Evolutionary conservation across 2,113 vertebrate species (phyloP).

Genomic region (Oncorhynchus mykiss): DNA sequence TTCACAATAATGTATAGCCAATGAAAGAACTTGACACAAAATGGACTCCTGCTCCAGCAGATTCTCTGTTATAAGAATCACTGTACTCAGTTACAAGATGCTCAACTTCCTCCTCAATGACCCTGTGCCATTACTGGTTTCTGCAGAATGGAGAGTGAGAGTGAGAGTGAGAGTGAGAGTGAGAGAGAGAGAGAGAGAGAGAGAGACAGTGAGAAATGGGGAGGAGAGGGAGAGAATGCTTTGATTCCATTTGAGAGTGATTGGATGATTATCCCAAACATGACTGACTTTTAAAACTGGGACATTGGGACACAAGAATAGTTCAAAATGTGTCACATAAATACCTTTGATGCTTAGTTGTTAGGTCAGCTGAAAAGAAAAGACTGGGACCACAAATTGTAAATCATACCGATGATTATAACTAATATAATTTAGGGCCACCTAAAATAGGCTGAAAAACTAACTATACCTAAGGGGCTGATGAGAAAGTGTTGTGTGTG

Average conservation of each 20-base stretch:
- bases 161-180: background rate
- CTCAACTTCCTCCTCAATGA: constrained; percentile 57
- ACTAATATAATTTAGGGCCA: background rate
- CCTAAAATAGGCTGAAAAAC: background rate
- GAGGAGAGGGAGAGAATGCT: background rate
- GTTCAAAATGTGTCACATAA: too few relatives aligned
- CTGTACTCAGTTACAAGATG: constrained; percentile 45
- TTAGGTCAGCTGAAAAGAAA: too few relatives aligned
- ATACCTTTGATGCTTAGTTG: too few relatives aligned
- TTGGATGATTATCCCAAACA: background rate
- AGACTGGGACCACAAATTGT: too few relatives aligned
- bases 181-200: background rate
- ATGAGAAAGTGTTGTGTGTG: background rate
- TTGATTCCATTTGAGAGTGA: background rate
- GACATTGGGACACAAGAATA: background rate
- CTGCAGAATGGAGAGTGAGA: constrained; percentile 45
- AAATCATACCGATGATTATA: background rate
- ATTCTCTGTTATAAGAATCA: background rate
- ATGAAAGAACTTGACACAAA: background rate
- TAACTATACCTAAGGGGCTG: background rate
- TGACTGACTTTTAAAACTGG: background rate
- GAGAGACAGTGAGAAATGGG: background rate
- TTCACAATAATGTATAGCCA: background rate
- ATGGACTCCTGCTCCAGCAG: background rate
- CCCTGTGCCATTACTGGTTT: constrained; percentile 60